Conservation (phyloP, 2,888 invertebrate genomes). For the Metacarcinus magister region DNA sequence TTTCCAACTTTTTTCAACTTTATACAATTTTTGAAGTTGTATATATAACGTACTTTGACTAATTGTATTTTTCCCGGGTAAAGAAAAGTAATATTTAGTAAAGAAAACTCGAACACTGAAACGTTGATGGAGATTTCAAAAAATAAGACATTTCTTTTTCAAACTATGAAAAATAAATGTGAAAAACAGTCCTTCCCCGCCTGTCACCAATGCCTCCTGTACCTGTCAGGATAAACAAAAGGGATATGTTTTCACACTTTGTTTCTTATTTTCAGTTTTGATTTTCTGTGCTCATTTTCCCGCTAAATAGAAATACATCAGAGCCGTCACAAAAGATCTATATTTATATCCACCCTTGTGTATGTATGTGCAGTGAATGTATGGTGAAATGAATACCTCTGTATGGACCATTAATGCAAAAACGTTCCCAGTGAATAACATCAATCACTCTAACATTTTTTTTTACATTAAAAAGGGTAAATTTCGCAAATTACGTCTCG, state of each 20-base stretch:
- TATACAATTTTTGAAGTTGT: neutral
- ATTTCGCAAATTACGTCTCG: neutral
- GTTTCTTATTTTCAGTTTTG: neutral
- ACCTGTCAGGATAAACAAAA: neutral
- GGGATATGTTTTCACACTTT: neutral
- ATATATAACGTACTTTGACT: constrained; percentile 2
- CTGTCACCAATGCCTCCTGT: neutral
- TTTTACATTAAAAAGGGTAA: neutral
- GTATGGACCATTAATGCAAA: neutral
- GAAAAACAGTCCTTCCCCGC: neutral
- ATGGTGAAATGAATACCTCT: neutral
- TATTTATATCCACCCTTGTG: neutral
- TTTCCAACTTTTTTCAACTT: neutral
- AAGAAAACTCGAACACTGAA: neutral
- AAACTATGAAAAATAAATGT: neutral
- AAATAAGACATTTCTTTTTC: neutral
- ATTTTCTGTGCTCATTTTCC: neutral
- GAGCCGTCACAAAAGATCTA: neutral
- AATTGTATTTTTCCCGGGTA: neutral
- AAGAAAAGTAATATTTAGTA: neutral
- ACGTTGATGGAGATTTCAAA: neutral
- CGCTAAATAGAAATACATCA: neutral
- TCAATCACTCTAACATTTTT: neutral
- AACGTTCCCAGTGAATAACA: neutral
- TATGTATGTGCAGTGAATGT: neutral